Evolutionary conservation across 2,888 invertebrate genomes (phyloP).

Genomic region (Endotricha flammealis): DNA sequence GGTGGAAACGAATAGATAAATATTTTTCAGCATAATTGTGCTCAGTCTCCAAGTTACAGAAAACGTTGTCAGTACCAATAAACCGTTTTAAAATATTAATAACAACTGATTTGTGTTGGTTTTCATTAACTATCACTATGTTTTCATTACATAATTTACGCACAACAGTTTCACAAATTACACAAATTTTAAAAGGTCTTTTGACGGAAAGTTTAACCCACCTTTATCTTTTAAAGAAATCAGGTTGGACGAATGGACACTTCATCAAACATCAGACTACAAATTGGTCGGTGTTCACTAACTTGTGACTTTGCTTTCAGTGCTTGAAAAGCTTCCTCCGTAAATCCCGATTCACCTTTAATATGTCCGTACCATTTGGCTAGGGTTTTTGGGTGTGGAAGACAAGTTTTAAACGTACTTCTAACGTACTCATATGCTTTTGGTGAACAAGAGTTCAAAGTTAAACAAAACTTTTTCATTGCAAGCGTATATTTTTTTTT

Average conservation of each 20-base stretch:
- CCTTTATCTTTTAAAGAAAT: too few species aligned
- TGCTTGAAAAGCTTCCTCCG: constrained; percentile 13
- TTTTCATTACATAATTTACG: too few species aligned
- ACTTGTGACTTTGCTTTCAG: constrained; percentile 11
- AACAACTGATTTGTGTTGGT: too few species aligned
- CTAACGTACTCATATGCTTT: constrained; percentile 15
- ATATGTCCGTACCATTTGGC: constrained; percentile 13
- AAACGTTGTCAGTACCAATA: too few species aligned
- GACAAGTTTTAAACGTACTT: constrained; percentile 14
- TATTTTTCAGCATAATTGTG: too few species aligned
- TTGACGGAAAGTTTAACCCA: too few species aligned
- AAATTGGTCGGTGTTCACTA: constrained; percentile 9
- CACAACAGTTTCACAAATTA: too few species aligned
- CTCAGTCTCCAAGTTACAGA: too few species aligned
- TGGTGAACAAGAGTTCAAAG: constrained; percentile 2
- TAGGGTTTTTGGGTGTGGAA: constrained; percentile 15
- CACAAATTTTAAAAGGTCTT: too few species aligned
- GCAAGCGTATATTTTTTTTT: not conserved
- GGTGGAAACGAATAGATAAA: too few species aligned
- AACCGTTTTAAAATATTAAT: too few species aligned
- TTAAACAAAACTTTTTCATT: not conserved
- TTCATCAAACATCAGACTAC: constrained; percentile 16
- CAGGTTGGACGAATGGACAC: constrained; percentile 13
- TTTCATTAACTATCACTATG: too few species aligned
- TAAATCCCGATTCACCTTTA: constrained; percentile 13